Conservation (phyloP, 92 coral and sea anemone genomes). For the Chrysogorgia sp. region DNA sequence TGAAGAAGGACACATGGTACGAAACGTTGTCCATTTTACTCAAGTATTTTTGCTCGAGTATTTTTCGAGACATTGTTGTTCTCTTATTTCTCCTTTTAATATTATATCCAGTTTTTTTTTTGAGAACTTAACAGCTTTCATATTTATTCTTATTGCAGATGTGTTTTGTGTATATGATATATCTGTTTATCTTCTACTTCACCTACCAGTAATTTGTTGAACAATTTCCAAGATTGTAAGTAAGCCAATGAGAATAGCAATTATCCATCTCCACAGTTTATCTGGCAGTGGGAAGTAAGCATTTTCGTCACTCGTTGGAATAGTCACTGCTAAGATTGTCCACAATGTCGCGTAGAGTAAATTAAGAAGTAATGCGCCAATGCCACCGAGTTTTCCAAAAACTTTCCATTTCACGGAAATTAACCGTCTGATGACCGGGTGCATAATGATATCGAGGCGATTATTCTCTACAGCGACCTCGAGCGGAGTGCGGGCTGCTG, state of each 20-base stretch:
- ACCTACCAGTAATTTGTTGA: slow-evolving; percentile 35
- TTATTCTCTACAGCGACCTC: slow-evolving; percentile 45
- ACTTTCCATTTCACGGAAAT: slow-evolving; percentile 41
- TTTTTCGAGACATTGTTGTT: too few species aligned
- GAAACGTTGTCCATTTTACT: too few species aligned
- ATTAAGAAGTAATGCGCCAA: slow-evolving; percentile 33
- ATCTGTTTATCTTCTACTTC: too few species aligned
- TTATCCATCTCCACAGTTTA: slow-evolving; percentile 43
- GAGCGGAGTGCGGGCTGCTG: slow-evolving; percentile 37
- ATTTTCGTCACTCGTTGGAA: slow-evolving; percentile 28
- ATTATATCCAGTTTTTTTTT: too few species aligned
- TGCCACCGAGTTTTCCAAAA: slow-evolving; percentile 41
- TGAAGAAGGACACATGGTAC: too few species aligned
- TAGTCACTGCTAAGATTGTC: slow-evolving; percentile 42
- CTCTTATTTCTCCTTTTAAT: too few species aligned
- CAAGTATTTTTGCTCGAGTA: too few species aligned
- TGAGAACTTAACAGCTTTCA: too few species aligned
- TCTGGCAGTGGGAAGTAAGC: slow-evolving; percentile 34
- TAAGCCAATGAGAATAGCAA: slow-evolving; percentile 24
- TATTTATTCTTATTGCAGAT: too few species aligned
- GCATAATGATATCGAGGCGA: slow-evolving; percentile 44
- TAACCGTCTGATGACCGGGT: slow-evolving; percentile 38
- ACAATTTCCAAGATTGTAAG: slow-evolving; percentile 36
- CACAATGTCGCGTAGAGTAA: slow-evolving; percentile 45
- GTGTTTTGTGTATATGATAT: too few species aligned